Evolutionary conservation across 2,113 vertebrate species (phyloP).

Genomic region (Chaenocephalus aceratus): DNA sequence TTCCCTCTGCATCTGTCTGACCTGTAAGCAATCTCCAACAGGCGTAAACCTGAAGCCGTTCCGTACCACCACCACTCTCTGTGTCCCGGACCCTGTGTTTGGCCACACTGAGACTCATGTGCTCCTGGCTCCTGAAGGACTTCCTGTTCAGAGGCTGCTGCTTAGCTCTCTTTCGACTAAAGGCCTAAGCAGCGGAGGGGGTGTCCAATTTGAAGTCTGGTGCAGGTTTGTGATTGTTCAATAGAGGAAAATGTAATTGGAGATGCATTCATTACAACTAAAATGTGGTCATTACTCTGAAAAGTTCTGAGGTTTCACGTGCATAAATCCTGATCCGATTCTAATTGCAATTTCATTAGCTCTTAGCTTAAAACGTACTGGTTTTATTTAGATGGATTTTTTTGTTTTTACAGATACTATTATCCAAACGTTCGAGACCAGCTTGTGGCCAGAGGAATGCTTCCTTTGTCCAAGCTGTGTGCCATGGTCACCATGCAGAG

Average conservation of each 20-base stretch:
- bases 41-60: conserved; percentile 87
- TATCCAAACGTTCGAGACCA: conserved; percentile 97
- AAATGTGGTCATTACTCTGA: conserved; percentile 2
- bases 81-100: conserved; percentile 92
- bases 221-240: conserved; percentile 87
- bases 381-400: neutral
- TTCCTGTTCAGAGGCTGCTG: conserved; percentile 92
- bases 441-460: conserved; percentile 90
- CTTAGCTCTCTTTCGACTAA: conserved; percentile 85
- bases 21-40: conserved; percentile 57
- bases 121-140: conserved; percentile 85
- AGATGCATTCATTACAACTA: neutral
- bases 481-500: conserved; percentile 93
- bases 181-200: conserved; percentile 82
- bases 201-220: conserved; percentile 96
- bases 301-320: neutral
- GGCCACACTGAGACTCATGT: conserved; percentile 89
- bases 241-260: neutral
- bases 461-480: conserved; percentile 93
- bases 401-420: conserved; percentile 89
- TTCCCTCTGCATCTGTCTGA: neutral
- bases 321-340: neutral
- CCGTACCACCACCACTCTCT: conserved; percentile 90
- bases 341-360: neutral
- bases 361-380: too few relatives aligned